Evolutionary conservation across 1,140 invertebrate genomes (phyloP).

Genomic region (Rhopalosiphum padi): DNA sequence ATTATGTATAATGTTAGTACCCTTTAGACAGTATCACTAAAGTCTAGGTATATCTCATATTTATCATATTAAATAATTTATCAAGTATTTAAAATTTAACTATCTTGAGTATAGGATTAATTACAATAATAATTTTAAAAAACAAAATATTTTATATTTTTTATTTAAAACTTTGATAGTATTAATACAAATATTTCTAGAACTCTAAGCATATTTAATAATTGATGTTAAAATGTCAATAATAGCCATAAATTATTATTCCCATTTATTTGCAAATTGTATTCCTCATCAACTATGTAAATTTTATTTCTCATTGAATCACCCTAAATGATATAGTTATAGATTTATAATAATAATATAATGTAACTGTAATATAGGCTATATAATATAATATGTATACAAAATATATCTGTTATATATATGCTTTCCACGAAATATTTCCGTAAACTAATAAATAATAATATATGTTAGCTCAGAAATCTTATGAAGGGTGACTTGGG

Average conservation of each 20-base stretch:
- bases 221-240: background rate
- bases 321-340: background rate
- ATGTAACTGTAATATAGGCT: background rate
- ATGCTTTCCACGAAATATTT: background rate
- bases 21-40: too few species aligned
- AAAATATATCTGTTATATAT: background rate
- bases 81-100: too few species aligned
- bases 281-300: too few species aligned
- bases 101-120: too few species aligned
- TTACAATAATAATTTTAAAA: too few species aligned
- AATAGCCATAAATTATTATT: too few species aligned
- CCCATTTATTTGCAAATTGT: too few species aligned
- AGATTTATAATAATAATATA: background rate
- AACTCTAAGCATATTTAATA: background rate
- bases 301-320: background rate
- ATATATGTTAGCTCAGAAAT: background rate
- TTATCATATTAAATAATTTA: too few species aligned
- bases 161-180: background rate
- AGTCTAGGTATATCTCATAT: too few species aligned
- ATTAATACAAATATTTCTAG: background rate
- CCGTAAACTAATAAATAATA: background rate
- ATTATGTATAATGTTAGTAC: too few species aligned
- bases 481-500: background rate
- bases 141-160: background rate
- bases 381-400: background rate